phyloP scores from a whole-genome alignment of 1,140 invertebrate species.

The Cardiocondyla obscurior region DNA sequence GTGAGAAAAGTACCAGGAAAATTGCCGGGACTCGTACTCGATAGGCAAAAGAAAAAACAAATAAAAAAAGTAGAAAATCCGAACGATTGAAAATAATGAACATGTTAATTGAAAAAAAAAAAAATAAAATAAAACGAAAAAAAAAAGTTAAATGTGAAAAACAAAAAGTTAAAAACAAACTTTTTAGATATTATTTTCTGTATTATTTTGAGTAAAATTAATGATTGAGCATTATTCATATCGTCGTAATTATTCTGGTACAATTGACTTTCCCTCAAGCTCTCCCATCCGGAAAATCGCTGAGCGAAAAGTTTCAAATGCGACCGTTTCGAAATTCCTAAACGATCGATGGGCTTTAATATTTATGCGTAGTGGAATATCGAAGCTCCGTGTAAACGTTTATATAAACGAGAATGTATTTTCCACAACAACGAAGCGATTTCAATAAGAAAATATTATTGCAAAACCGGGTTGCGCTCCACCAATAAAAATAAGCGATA shows the following conservation, averaged over 20 bases:
- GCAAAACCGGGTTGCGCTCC: slow-evolving; percentile 28
- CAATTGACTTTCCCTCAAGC: neutral
- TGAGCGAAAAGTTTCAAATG: neutral
- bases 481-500: slow-evolving; percentile 40
- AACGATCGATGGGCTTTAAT: slow-evolving; percentile 47
- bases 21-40: slow-evolving; percentile 34
- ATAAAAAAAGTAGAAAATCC: slow-evolving; percentile 50
- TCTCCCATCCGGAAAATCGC: neutral
- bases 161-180: neutral
- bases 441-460: slow-evolving; percentile 53
- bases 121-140: slow-evolving; percentile 32
- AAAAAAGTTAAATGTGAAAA: neutral
- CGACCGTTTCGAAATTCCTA: slow-evolving; percentile 42
- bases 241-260: neutral
- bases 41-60: slow-evolving; percentile 47
- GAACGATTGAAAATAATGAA: no score
- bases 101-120: no score
- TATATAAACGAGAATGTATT: slow-evolving; percentile 51
- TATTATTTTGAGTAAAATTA: neutral
- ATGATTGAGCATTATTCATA: neutral
- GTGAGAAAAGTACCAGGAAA: slow-evolving; percentile 35
- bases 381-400: slow-evolving; percentile 43
- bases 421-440: slow-evolving; percentile 46
- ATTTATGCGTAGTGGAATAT: slow-evolving; percentile 37
- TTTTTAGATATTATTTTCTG: neutral